Conservation (phyloP, 2,888 invertebrate species). For the Lamellibrachia satsuma region DNA sequence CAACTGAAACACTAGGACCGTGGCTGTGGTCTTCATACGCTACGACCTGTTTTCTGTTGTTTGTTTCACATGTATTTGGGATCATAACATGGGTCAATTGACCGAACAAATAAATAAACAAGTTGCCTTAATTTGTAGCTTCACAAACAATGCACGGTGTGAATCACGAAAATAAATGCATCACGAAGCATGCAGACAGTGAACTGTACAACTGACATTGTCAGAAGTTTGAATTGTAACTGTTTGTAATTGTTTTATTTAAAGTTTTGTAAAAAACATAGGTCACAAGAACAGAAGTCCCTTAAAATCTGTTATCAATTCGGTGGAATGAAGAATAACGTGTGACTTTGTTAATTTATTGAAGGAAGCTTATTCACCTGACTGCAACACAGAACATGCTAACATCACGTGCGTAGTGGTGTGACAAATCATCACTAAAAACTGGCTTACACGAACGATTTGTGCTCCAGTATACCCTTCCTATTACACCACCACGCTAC, state of each 20-base stretch:
- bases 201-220: neutral
- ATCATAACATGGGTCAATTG: neutral
- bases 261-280: neutral
- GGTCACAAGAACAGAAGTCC: neutral
- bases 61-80: neutral
- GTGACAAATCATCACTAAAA: no score
- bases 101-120: constrained; percentile 1
- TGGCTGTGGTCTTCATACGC: neutral
- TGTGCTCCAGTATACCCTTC: no score
- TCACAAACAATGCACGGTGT: neutral
- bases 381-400: neutral
- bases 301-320: neutral
- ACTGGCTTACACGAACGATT: no score
- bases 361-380: neutral
- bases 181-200: neutral
- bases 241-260: neutral
- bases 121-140: neutral
- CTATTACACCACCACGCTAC: no score
- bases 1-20: neutral
- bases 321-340: neutral
- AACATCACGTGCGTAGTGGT: neutral
- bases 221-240: neutral
- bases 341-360: neutral
- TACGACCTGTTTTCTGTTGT: neutral
- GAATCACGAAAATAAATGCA: neutral